phyloP scores from a whole-genome alignment of 2,113 vertebrate species.

The Ciconia stormi region DNA sequence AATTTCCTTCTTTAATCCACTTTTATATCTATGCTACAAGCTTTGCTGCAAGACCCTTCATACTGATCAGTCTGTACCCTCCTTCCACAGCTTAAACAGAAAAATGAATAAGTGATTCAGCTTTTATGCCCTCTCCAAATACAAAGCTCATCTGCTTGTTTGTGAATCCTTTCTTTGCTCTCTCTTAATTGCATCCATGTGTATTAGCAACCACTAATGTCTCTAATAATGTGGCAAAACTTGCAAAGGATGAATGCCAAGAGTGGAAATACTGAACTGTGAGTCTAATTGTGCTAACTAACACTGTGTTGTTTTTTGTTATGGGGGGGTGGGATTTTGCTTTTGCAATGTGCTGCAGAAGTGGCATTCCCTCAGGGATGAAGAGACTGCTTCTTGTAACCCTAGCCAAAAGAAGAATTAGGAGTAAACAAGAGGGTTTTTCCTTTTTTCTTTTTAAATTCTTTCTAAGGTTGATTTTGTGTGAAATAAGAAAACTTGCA shows the following conservation, averaged over 20 bases:
- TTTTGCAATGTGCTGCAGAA: not conserved
- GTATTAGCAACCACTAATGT: not conserved
- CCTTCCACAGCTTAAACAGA: not conserved
- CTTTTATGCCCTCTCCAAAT: not conserved
- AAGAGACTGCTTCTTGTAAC: not conserved
- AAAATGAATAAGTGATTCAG: not conserved
- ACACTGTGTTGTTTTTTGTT: not conserved
- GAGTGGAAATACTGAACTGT: not conserved
- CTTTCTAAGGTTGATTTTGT: not conserved
- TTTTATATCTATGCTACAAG: not conserved
- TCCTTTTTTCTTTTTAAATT: accelerated
- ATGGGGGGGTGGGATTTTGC: not conserved
- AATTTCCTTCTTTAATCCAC: not conserved
- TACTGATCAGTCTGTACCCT: not conserved
- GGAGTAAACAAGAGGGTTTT: not conserved
- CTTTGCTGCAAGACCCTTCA: not conserved
- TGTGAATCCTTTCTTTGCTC: not conserved
- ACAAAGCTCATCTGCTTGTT: not conserved
- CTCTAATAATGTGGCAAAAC: not conserved
- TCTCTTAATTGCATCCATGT: not conserved
- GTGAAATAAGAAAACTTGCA: not conserved
- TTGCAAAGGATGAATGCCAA: not conserved
- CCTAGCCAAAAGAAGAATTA: not conserved
- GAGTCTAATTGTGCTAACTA: not conserved
- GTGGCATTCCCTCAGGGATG: not conserved